Evolutionary conservation across 2,888 invertebrate genomes (phyloP), one percentile per base, ranked within the genome.

Genomic region (Eremobia ochroleuca): DNA sequence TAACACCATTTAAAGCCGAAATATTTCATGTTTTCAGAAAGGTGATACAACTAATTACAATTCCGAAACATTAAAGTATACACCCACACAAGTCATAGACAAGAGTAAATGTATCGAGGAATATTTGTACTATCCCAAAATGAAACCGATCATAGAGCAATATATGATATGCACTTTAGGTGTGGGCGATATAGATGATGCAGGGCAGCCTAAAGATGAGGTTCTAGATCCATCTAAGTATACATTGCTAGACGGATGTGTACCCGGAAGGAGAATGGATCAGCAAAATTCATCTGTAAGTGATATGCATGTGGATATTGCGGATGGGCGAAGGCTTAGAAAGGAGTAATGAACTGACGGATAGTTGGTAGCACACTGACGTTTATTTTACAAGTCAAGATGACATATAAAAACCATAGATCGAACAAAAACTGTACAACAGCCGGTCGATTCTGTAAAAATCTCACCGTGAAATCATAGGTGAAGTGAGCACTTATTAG

Each of bases 101-200:
- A 64, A 73, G 18, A 0, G 1, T 8, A 15, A 1, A 18, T 78
- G 77, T 40, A 0, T 79, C 18, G 3, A 5, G 0, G 79, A 21
- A 34, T 78, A 49, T 73, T 0, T 9, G 25, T 49, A 73, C 58
- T 78, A 73, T 72, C 73, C 77, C 21, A 25, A 6, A 49, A 34
- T 78, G 77, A 3, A 13, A 73, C 73, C 72, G 18, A 25, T 79
- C 4, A 78, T 78, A 65, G 9, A 72, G 0, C 64, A 79, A 49
- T 78, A 78, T 40, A 78, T 78, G 77, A 64, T 78, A 79, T 78
- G 77, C 46, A 78, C 77, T 58, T 8, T 0, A 49, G 77, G 77
- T 65, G n/a, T 0, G 5, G 73, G 77, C 4, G 25, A 0, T 2
- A 79, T 78, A 58, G n/a, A 73, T 43, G 77, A 78, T 28, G 8